A percentile compares a stretch with the other conserved stretches of the same genome.
Conservation (phyloP, 1,140 invertebrate genomes). For the Bombus breviceps region DNA sequence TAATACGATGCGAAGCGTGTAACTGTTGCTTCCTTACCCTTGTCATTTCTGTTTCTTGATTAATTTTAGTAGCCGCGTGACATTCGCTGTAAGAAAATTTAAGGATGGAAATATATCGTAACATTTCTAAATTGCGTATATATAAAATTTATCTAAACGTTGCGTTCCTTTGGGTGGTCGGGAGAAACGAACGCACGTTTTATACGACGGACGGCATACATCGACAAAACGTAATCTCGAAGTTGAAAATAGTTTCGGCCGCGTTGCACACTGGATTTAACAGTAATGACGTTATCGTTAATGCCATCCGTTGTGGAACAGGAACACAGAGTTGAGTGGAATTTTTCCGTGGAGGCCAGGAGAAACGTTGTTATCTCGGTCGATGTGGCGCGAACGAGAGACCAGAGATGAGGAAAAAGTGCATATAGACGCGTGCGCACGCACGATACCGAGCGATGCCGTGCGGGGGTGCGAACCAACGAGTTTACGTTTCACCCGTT, state of each 20-base stretch:
- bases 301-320: constrained; percentile 16
- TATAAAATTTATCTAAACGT: background rate
- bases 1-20: constrained; percentile 1
- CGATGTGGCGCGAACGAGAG: constrained; percentile 56
- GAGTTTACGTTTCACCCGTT: constrained; percentile 74
- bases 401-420: constrained; percentile 27
- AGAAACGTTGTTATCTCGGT: constrained; percentile 68
- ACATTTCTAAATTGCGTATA: too few relatives aligned
- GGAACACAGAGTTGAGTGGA: constrained; percentile 28
- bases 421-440: background rate
- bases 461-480: constrained; percentile 61
- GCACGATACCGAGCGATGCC: constrained; percentile 23
- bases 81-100: too few relatives aligned
- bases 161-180: background rate
- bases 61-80: background rate
- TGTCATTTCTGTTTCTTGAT: background rate
- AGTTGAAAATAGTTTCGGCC: constrained; percentile 15
- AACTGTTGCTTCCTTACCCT: constrained; percentile 45
- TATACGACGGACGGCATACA: background rate
- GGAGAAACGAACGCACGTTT: background rate
- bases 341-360: constrained; percentile 53
- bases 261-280: constrained; percentile 24
- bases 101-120: too few relatives aligned
- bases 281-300: constrained; percentile 54
- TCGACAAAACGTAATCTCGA: constrained; percentile 7